Base-by-base conservation (phyloP, 64 coral and sea anemone genomes). In the Porites australiensis region DNA sequence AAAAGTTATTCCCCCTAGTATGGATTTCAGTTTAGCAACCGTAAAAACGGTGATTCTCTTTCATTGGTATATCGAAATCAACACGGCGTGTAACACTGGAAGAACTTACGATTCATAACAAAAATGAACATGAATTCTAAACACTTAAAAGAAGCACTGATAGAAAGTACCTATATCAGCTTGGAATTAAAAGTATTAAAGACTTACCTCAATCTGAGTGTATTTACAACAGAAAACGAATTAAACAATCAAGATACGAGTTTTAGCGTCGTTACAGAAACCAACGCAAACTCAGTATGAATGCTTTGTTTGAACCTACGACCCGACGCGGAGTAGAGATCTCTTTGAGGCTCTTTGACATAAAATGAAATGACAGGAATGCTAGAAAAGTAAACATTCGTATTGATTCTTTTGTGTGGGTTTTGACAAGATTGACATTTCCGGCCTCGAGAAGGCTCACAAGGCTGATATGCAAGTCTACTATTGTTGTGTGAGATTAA, bases 281-380 rank as follows among this genome's bases (percentile, higher is more conserved):
- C 2, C 58, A 47, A 64, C 43, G 3, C 2, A 47, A 48, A 57
- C 54, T 57, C 4, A 57, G 54, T 57, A 9, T 57, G 54, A 12
- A 82, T 60, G 15, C 18, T 27, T 21, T 54, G 14, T 13, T 64
- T 82, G 79, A 82, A 82, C 79, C 15, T 8, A 3, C 59, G 79
- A 82, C 79, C 79, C 59, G 79, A 82, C 14, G 79, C 58, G 79
- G 58, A 64, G 44, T 15, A 12, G 57, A 58, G 53, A 21, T 14
- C 18, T 44, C 2, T 43, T 44, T 44, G 57, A 43, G 20, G 57
- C 62, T 54, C n/a, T 44, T 57, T 9, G 58, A 18, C 13, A 63
- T 64, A 10, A 82, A 82, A 1, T 47, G 13, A 64, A 46, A 44
- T 82, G 79, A 82, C 79, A 82, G 58, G 79, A 44, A 82, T 47